Percentiles rank a stretch among this genome's conserved stretches.
Evolutionary conservation across 2,797 vertebrate species (phyloP).

Genomic region (Thripadectes ignobilis): DNA sequence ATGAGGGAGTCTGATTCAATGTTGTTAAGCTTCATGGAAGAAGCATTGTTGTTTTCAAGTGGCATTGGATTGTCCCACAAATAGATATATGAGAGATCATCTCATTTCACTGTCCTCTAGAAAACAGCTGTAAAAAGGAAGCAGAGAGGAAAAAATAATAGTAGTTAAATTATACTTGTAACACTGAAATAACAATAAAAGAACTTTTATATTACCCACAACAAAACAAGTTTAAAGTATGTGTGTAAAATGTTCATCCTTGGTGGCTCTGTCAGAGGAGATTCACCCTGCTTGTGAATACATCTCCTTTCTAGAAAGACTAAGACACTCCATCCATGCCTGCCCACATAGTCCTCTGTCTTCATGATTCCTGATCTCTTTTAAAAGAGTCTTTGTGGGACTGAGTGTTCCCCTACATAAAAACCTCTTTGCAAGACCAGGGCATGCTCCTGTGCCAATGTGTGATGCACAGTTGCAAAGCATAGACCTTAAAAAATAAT

Average conservation of each 20-base stretch:
- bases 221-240: not conserved
- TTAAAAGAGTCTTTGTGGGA: not conserved
- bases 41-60: not conserved
- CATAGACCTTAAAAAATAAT: not conserved
- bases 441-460: accelerated
- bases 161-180: not conserved
- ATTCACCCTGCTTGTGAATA: not conserved
- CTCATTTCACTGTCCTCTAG: not conserved
- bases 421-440: not conserved
- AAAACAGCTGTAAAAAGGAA: not conserved
- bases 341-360: not conserved
- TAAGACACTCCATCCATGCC: not conserved
- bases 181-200: not conserved
- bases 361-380: not conserved
- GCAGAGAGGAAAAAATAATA: not conserved
- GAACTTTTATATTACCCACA: not conserved
- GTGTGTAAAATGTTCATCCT: accelerated
- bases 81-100: not conserved
- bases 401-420: not conserved
- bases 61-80: not conserved
- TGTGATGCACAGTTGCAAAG: not conserved
- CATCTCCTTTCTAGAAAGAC: not conserved
- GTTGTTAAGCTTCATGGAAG: not conserved
- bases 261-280: not conserved
- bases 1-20: not conserved